A percentile compares a stretch with the other conserved stretches of the same genome.
These are phyloP conservation scores for Oncopeltus fasciatus DNA, from an alignment of 1,140 invertebrate genomes.

Conservation along the genomic window DNA sequence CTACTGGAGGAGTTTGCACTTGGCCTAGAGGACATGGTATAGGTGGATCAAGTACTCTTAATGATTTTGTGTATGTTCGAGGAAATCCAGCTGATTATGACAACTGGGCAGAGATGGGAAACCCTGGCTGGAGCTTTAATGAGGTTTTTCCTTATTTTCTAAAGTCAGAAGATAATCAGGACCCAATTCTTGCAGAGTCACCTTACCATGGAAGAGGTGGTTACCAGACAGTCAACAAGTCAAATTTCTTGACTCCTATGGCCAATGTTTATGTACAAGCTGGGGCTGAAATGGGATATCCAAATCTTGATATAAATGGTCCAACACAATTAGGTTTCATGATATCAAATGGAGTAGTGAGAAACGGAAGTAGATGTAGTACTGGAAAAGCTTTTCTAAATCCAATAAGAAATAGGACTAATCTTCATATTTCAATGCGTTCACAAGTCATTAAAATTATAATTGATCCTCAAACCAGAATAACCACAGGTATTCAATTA, in stretches of 20 bases:
- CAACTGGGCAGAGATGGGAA: conserved; percentile 56
- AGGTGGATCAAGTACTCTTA: conserved; percentile 61
- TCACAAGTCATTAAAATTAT: conserved; percentile 55
- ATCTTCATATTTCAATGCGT: conserved; percentile 64
- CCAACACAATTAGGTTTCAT: conserved; percentile 53
- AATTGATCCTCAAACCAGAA: conserved; percentile 34
- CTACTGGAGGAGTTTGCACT: conserved; percentile 35
- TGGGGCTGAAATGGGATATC: conserved; percentile 35
- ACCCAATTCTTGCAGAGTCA: conserved; percentile 36
- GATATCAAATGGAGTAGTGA: conserved; percentile 40
- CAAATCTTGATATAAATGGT: conserved; percentile 53
- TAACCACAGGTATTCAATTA: conserved; percentile 19
- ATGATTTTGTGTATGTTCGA: conserved; percentile 66
- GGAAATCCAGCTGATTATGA: conserved; percentile 55
- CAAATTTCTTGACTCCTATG: conserved; percentile 43
- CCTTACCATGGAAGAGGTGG: conserved; percentile 49
- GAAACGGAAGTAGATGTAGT: conserved; percentile 70
- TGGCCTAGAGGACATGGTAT: conserved; percentile 40
- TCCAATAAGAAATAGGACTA: conserved; percentile 46
- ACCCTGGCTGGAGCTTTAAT: conserved; percentile 70
- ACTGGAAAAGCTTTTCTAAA: conserved; percentile 74
- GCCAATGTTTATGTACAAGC: conserved; percentile 36
- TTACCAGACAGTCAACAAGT: conserved; percentile 48
- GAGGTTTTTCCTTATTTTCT: conserved; percentile 71
- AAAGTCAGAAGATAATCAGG: conserved; percentile 54